These are phyloP conservation scores for Alsophila aescularia DNA, from an alignment of 2,888 invertebrate species.

Conservation along the genomic window DNA sequence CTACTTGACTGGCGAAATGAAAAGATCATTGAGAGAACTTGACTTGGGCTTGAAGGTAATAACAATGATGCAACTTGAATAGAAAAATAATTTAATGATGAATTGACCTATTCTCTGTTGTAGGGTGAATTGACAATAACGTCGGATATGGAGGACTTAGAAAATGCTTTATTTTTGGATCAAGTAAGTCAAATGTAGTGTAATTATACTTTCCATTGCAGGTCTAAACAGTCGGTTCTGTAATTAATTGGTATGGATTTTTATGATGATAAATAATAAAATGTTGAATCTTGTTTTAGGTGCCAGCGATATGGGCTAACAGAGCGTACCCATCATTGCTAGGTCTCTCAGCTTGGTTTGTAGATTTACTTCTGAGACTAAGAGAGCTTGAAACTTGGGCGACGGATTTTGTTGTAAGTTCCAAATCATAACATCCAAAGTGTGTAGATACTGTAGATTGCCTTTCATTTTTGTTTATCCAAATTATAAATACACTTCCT, in stretches of 20 bases:
- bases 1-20: conserved; percentile 94
- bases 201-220: too few species aligned
- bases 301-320: conserved; percentile 94
- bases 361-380: conserved; percentile 93
- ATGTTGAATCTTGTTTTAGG: conserved; percentile 60
- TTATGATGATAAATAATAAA: not conserved
- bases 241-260: too few species aligned
- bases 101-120: conserved; percentile 31
- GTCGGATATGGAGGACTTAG: conserved; percentile 97
- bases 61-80: too few species aligned
- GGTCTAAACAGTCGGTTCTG: not conserved
- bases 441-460: too few species aligned
- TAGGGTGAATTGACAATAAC: conserved; percentile 98
- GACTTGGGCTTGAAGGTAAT: conserved; percentile 95
- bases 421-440: too few species aligned
- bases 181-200: conserved; percentile 74
- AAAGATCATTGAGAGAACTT: conserved; percentile 94
- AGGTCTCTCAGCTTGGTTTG: conserved; percentile 96
- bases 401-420: conserved; percentile 94
- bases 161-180: conserved; percentile 96
- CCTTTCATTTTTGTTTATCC: not conserved
- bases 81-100: too few species aligned
- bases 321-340: conserved; percentile 96
- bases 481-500: too few species aligned
- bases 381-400: conserved; percentile 97